Base-by-base conservation (phyloP, 1,140 invertebrate genomes). In the Neodiprion virginianus region DNA sequence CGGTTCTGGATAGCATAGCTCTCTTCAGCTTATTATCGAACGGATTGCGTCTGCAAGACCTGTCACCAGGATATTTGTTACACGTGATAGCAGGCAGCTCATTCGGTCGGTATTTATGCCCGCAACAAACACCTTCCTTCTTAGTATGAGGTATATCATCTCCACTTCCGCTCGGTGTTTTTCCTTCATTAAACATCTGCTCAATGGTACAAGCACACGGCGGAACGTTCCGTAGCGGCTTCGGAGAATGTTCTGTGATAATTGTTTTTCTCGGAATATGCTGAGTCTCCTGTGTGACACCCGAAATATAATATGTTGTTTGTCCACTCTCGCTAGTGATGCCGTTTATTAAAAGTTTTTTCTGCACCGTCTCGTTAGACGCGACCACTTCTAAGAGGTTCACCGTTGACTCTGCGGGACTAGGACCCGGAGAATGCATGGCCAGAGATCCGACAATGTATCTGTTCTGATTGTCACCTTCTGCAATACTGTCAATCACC, bases 151-250 rank as follows among this genome's bases (percentile, higher is more conserved):
- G 69, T 73, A 78, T 81, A 10, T 79, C 71, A 5, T 82, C 78
- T 0, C 77, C 72, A 1, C 77, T 79, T 4, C 49, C 3, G 7
- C 74, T 65, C 48, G 65, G 48, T 9, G 74, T 61, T n/a, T 75
- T 8, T 47, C 48, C 69, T 40, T 82, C 76, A 5, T 75, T 75
- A 14, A 74, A 71, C n/a, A 79, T 73, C 68, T 79, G 73, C 0
- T 79, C 72, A 23, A 81, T 79, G 0, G 71, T 73, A 61, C 86
- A 87, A 7, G 48, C 69, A 69, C 86, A 86, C 1, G 84, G 75
- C 40, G 79, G 80, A 69, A 86, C 77, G 53, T 84, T 85, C 47
- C 69, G 82, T 3, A 76, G 71, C 69, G 48, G 28, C 17, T 47
- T 69, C 21, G 69, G 72, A 48, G 12, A 8, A 14, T 72, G 61